Base-by-base conservation (phyloP, 1,140 invertebrate genomes). In the Adelges cooleyi region DNA sequence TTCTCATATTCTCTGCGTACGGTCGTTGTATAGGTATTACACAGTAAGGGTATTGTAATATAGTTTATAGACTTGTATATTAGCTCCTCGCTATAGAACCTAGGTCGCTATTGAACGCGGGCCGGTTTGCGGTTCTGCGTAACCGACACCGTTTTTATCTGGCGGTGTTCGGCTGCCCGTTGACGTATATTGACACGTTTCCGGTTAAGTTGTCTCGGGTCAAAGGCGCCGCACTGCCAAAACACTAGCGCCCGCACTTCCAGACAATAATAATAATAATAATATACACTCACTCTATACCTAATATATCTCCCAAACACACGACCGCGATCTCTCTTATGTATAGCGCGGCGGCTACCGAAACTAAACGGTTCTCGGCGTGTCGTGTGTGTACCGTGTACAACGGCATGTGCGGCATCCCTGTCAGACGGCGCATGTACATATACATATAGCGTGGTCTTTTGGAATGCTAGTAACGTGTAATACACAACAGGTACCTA, bases 181-280 rank as follows among this genome's bases (percentile, higher is more conserved):
- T 62, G 56, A 62, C 56, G 56, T 33, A 25, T 33, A 48, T 18
- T 62, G 56, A 62, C 56, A 62, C 56, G 42, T 62, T 62, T 62
- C 56, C 56, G 56, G 56, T 62, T 62, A 62, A 62, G 56, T 62
- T 62, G 56, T 48, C 25, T 13, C 56, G 56, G 11, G 27, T 48
- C 54, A 59, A 62, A 62, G 56, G 56, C 25, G 11, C 56, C 56
- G 56, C 22, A 18, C 17, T 3, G 8, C 44, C 29, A 33, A 33
- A 33, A 33, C 29, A 5, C 29, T 33, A 11, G 22, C 44, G 44
- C 44, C 8, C 44, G 17, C 18, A n/a, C n/a, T n/a, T n/a, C n/a
- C n/a, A n/a, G n/a, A n/a, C n/a, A n/a, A n/a, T n/a, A n/a, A n/a
- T n/a, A n/a, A n/a, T n/a, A n/a, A n/a, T n/a, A n/a, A n/a, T n/a